A percentile compares a stretch with the other conserved stretches of the same genome.
These are phyloP conservation scores for Eospalax fontanierii DNA, from an alignment of 2,797 vertebrate species.

Conservation along the genomic window DNA sequence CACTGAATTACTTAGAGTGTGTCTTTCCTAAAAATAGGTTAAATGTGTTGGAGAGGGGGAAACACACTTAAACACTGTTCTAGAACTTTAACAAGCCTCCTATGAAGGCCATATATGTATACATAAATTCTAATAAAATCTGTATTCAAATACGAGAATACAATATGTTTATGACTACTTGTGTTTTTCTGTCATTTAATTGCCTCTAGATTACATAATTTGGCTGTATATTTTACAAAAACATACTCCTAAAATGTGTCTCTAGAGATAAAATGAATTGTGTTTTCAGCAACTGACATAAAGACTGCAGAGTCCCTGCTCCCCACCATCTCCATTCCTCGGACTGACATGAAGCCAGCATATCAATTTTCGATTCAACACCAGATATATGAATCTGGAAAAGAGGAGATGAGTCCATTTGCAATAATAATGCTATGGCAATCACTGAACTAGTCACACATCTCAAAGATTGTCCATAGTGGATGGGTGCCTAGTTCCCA, in stretches of 20 bases:
- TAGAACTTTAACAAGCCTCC: neutral
- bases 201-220: neutral
- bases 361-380: neutral
- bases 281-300: slow-evolving; percentile 1
- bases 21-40: slow-evolving; percentile 61
- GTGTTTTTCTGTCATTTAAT: neutral
- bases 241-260: neutral
- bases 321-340: neutral
- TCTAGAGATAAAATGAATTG: slow-evolving; percentile 17
- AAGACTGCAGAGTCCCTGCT: neutral
- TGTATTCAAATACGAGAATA: neutral
- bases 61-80: neutral
- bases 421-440: neutral
- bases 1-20: slow-evolving; percentile 59
- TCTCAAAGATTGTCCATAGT: neutral
- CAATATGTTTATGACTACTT: neutral
- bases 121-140: neutral
- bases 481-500: neutral
- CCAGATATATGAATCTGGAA: neutral
- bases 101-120: neutral
- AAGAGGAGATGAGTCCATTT: slow-evolving; percentile 14
- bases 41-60: neutral
- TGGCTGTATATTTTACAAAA: neutral
- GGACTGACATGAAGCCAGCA: neutral
- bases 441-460: neutral